Base-by-base conservation (phyloP, 2,113 vertebrate species). In the Phalacrocorax carbo region DNA sequence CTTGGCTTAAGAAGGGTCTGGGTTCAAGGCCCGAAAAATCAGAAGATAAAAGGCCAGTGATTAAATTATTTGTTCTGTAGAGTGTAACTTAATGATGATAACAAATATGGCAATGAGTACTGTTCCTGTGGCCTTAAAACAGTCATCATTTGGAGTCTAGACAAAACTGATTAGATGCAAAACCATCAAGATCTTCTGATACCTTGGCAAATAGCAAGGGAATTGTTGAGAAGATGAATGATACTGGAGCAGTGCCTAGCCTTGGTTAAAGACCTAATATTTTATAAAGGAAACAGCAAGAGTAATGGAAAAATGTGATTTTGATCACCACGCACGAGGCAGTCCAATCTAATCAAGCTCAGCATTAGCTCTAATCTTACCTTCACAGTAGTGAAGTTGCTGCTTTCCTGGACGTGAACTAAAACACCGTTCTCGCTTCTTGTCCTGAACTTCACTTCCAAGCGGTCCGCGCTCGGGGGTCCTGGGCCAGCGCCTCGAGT, bases 381-480 rank as follows among this genome's bases (percentile, higher is more conserved):
- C 99, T 99, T 99, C 72, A 99, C 96, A 0, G 99, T 99, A 32
- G 99, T 99, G 97, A 99, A 99, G 98, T 99, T 99, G 98, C 99
- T 99, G 98, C 95, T 99, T 95, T 99, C 99, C 93, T 99, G 99
- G 68, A 99, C 48, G 1, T 99, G 99, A 90, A 99, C 96, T 96
- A 99, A 96, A 15, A 99, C 87, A 7, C 99, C 99, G 5, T 97
- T 99, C 97, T 99, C 99, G 32, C 98, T 99, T 77, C 99, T 99
- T 0, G 99, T 99, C 94, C 99, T 98, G 98, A 99, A 99, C 97
- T 99, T 99, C 54, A 99, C 97, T 96, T 99, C 99, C 97, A 99
- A 79, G 75, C 96, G 98, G 96, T 97, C 98, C 52, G 92, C 95
- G 2, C 65, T 77, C 0, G 87, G 89, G 10, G 94, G 80, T 51